phyloP scores from a whole-genome alignment of 1,140 invertebrate species.

The Orchestia grillus region DNA sequence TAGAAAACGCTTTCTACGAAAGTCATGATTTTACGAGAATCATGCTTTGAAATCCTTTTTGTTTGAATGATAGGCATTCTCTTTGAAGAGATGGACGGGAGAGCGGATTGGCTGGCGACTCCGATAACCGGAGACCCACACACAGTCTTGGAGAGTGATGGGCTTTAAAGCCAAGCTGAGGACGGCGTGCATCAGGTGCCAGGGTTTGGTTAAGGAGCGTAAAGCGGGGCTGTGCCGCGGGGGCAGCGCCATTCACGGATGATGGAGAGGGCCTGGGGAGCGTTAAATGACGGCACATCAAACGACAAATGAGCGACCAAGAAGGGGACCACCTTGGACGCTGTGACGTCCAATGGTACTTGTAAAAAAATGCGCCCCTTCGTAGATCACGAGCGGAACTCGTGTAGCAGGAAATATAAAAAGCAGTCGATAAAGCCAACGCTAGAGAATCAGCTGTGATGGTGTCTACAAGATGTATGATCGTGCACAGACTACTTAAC shows the following conservation, averaged over 20 bases:
- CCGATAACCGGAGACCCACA: not conserved
- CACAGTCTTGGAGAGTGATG: constrained; percentile 15
- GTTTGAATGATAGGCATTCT: not conserved
- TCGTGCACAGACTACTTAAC: not conserved
- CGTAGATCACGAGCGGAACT: not conserved
- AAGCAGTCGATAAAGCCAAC: not conserved
- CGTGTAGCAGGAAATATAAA: not conserved
- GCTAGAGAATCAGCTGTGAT: not conserved
- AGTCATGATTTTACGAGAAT: not conserved
- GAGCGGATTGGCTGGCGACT: not conserved
- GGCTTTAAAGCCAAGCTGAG: not conserved
- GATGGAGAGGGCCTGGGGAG: not conserved
- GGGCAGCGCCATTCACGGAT: constrained; percentile 38
- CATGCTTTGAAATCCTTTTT: not conserved
- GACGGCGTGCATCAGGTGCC: constrained; percentile 21
- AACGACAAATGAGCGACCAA: constrained; percentile 15
- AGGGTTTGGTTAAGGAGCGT: constrained; percentile 46
- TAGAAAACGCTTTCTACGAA: not conserved
- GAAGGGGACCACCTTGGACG: constrained; percentile 9
- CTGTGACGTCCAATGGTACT: not conserved
- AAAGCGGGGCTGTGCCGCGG: constrained; percentile 7
- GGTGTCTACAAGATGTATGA: not conserved
- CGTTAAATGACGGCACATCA: constrained; percentile 44
- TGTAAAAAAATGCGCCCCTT: not conserved
- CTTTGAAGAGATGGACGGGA: not conserved